Evolutionary conservation across 2,888 invertebrate genomes (phyloP), one percentile per base, ranked within the genome.

Genomic region (Sericinus montela): DNA sequence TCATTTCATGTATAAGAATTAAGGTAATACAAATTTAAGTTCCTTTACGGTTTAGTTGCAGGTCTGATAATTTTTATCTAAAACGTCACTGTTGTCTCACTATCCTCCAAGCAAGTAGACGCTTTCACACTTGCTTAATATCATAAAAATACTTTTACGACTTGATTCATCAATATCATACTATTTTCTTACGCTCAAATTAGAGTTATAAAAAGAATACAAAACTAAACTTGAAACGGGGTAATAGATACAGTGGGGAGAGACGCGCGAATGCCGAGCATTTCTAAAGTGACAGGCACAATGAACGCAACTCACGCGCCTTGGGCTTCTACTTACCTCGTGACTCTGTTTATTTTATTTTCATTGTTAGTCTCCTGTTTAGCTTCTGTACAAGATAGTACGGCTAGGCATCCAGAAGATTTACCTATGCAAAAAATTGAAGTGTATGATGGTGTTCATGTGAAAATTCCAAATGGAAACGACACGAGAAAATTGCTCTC

Each of bases 381-480:
- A 29, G 66, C 66, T 4, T 59, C 65, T 30, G 63, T 58, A 48
- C 48, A 69, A 29, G 51, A 53, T 43, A 41, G 45, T 16, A 44
- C 48, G 30, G n/a, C 32, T 39, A 43, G 11, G 25, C 30, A 13
- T 49, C 23, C 43, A 19, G 50, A 42, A n/a, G n/a, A n/a, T 10
- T 5, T 37, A 5, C 28, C 39, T 15, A 41, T 44, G 39, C 47
- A 69, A 54, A 78, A 70, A 61, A 54, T 85, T 16, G 72, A 87
- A 65, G 50, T 86, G 6, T 73, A 67, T 32, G 76, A 84, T 41
- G 86, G 84, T 57, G 72, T 88, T 39, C 66, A 67, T 42, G 57
- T 84, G 57, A 70, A 69, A 43, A 59, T 87, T 14, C 86, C 87
- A 1, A 59, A 65, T 25, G 68, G 60, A 41, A 72, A 73, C 49